Base-by-base conservation (phyloP, 2,888 invertebrate genomes). In the Drosophila subsilvestris region DNA sequence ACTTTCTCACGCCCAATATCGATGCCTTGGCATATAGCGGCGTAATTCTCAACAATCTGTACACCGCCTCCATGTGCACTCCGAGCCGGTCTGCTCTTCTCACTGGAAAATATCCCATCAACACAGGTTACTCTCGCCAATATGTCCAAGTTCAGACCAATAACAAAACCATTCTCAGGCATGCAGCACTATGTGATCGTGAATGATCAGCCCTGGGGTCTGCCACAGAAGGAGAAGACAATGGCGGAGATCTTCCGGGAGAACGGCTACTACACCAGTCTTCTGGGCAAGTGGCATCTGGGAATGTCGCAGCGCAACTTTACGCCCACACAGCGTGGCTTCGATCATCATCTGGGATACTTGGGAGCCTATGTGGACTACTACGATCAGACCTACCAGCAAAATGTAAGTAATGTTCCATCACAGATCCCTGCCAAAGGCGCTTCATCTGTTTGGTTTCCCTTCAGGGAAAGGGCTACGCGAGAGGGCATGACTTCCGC, bases 271-370 rank as follows among this genome's bases (percentile, higher is more conserved):
- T 91, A 92, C 29, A 97, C 97, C 0, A 95, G 96, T 90, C 93
- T 97, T 7, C 94, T 98, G 9, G 98, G 98, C 22, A 98, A 98
- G 93, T 98, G 98, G 98, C 96, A 96, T 91, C 94, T 98, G 68
- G 98, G 98, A 6, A 97, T 95, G 93, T 95, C 95, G 76, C 93
- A 94, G 57, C 84, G 82, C 14, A 76, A 75, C 0, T 93, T 93
- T 87, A 94, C 96, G 10, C 97, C 97, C 1, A 94, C 94, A 0
- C 92, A 92, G 75, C 93, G 97, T 51, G 97, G 97, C 6, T 98
- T 96, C 85, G 95, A 96, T 80, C 93, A 94, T 1, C 97, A 97
- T 90, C 96, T 95, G 88, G 98, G 98, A 1, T 97, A 97, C 89
- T 95, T 96, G 93, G 95, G 95, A 63, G 97, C 97, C 1, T 95